Base-by-base conservation (phyloP, 2,113 vertebrate genomes). In the Plectropomus leopardus region DNA sequence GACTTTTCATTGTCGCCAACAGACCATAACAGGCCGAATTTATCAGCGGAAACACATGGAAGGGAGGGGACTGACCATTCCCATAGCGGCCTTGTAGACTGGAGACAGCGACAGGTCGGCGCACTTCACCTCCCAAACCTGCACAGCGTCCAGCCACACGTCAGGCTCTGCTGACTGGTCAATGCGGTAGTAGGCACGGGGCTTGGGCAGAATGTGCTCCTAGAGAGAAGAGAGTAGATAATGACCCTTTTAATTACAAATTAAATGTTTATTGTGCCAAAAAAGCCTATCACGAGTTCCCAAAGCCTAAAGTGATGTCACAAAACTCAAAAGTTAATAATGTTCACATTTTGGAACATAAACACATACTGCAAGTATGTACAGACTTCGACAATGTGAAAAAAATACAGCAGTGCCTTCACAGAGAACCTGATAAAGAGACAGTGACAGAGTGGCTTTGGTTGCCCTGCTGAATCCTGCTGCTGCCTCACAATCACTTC, bases 41-140 rank as follows among this genome's bases (percentile, higher is more conserved):
- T 60, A 78, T 84, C 72, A 73, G 54, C 4, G 51, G 30, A 50
- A 71, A 82, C 64, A 63, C 30, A 82, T 3, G 15, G n/a, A n/a
- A 7, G 36, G 1, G 5, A 7, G 34, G 51, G 8, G 28, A 45
- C 97, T 95, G 80, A 98, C 97, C 97, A 97, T 71, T 89, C 97
- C 96, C 69, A 95, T 94, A 54, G 96, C 96, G 0, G 97, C 97
- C 2, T 96, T 96, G 92, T 98, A 96, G 83, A 97, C 83, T 0
- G 97, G 97, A 0, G 97, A 98, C 73, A 98, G 92, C 0, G 97
- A 98, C 26, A 98, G 95, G 80, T 98, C 97, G 0, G 96, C 96
- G 0, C 97, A 98, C 89, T 97, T 97, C 79, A 98, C 97, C 81
- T 98, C 97, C 97, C 97, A 98, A 4, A 98, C 96, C 24, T 96